A percentile compares a stretch with the other conserved stretches of the same genome.
Evolutionary conservation across 2,113 vertebrate genomes (phyloP).

Genomic region (Labeo catla): DNA sequence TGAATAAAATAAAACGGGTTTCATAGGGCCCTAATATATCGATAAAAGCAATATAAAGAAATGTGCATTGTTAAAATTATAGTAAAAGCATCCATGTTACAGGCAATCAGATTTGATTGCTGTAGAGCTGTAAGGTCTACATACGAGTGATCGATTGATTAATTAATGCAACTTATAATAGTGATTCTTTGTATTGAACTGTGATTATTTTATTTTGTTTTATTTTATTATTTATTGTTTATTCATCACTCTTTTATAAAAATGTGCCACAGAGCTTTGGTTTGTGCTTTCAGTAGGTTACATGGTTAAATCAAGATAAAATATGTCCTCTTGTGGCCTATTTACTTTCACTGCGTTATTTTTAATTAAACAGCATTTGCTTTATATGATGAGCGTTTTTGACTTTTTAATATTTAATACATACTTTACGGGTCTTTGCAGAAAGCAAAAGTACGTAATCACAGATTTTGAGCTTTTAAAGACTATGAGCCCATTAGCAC

Average conservation of each 20-base stretch:
- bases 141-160: not conserved
- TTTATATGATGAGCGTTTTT: not conserved
- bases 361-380: not conserved
- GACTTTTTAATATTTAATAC: not conserved
- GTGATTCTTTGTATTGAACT: not conserved
- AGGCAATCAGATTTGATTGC: not conserved
- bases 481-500: slow-evolving; percentile 13
- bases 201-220: not conserved
- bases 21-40: no score
- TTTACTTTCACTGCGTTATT: not conserved
- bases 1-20: no score
- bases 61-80: not conserved
- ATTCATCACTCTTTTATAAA: not conserved
- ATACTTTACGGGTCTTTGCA: not conserved
- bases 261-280: not conserved
- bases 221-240: not conserved
- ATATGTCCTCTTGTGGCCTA: not conserved
- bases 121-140: not conserved
- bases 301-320: not conserved
- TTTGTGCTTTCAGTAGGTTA: not conserved
- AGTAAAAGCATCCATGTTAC: not conserved
- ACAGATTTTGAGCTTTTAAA: not conserved
- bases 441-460: slow-evolving; percentile 42
- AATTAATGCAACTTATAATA: not conserved
- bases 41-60: not conserved